phyloP scores from a whole-genome alignment of 2,797 vertebrate species.

The Pterois miles region DNA sequence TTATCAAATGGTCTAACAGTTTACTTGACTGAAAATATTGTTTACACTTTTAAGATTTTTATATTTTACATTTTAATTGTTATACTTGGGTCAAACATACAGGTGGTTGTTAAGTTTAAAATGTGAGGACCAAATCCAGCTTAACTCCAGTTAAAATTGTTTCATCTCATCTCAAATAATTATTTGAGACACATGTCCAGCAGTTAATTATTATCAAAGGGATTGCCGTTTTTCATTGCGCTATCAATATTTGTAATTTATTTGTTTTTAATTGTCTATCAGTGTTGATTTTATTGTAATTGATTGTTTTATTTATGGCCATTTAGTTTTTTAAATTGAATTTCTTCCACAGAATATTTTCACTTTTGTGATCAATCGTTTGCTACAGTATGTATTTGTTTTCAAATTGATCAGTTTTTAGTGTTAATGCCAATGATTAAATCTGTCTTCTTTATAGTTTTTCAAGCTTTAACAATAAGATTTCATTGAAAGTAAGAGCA shows the following conservation, averaged over 20 bases:
- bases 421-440: slow-evolving; percentile 7
- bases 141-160: neutral
- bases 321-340: neutral
- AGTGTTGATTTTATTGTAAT: slow-evolving; percentile 20
- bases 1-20: slow-evolving; percentile 23
- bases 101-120: slow-evolving; percentile 22
- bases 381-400: neutral
- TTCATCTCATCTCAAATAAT: slow-evolving; percentile 25
- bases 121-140: slow-evolving; percentile 41
- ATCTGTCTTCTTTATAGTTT: neutral
- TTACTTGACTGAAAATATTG: slow-evolving; percentile 39
- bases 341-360: neutral
- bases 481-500: slow-evolving; percentile 13
- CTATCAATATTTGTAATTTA: slow-evolving; percentile 34
- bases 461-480: neutral
- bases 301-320: slow-evolving; percentile 10
- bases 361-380: neutral
- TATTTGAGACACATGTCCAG: neutral
- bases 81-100: slow-evolving; percentile 3
- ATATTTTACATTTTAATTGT: slow-evolving; percentile 40
- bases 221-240: slow-evolving; percentile 28
- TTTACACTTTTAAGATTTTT: slow-evolving; percentile 63
- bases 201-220: neutral
- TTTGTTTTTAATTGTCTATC: slow-evolving; percentile 22
- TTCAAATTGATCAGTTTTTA: neutral